Conservation (phyloP, 2,888 invertebrate genomes). For the Ormyrus rosae region DNA sequence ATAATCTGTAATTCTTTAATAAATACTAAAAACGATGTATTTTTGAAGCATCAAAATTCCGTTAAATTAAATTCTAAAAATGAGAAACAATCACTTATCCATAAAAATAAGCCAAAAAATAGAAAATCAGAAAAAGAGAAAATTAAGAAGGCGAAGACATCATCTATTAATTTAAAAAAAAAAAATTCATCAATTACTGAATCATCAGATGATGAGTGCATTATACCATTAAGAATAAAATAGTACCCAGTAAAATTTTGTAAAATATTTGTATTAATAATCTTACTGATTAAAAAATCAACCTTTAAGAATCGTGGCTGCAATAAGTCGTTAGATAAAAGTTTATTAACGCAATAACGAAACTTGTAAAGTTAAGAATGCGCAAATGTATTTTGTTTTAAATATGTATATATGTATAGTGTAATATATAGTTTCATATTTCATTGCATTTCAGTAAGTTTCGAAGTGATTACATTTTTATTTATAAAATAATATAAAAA, state of each 20-base stretch:
- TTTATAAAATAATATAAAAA: too few relatives aligned
- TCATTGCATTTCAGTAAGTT: too few relatives aligned
- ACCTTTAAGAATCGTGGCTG: neutral
- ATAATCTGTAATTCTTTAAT: too few relatives aligned
- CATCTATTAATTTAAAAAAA: neutral
- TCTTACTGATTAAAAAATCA: neutral
- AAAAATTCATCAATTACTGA: constrained; percentile 13
- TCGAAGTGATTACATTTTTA: too few relatives aligned
- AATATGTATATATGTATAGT: neutral
- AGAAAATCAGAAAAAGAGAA: neutral
- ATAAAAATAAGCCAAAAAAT: too few relatives aligned
- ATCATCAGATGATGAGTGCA: constrained; percentile 46
- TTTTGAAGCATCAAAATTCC: too few relatives aligned
- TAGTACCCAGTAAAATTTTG: neutral
- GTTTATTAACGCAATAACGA: neutral
- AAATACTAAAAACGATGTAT: too few relatives aligned
- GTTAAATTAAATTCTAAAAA: too few relatives aligned
- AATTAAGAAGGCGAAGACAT: neutral
- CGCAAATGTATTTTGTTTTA: neutral
- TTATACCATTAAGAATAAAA: constrained; percentile 37
- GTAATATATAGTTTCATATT: too few relatives aligned
- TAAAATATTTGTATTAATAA: neutral
- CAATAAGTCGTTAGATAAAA: neutral
- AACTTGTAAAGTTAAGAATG: too few relatives aligned
- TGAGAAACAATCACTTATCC: too few relatives aligned